Conservation (phyloP, 2,113 vertebrate species). For the Pedetes capensis region DNA sequence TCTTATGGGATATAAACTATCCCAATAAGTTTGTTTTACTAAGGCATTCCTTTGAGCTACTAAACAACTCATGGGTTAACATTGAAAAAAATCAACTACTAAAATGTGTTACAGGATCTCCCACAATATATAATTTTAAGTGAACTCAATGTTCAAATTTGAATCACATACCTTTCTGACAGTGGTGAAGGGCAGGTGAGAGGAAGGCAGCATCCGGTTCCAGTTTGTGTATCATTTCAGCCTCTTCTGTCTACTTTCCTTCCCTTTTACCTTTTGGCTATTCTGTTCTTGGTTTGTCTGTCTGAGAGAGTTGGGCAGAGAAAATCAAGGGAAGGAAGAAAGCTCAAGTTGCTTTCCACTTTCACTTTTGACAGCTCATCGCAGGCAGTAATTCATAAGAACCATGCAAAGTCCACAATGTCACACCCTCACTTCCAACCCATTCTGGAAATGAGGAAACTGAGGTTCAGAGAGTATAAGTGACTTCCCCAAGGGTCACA, state of each 20-base stretch:
- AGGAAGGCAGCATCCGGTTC: neutral
- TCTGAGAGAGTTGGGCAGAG: conserved; percentile 6
- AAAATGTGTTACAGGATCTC: conserved; percentile 51
- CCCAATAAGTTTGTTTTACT: neutral
- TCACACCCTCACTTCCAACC: neutral
- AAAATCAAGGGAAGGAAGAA: conserved; percentile 37
- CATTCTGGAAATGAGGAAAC: conserved; percentile 33
- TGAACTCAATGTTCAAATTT: conserved; percentile 67
- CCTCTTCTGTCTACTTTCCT: neutral
- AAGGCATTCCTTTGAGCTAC: conserved; percentile 4
- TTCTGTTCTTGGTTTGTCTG: conserved; percentile 38
- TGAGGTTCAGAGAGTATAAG: conserved; percentile 32
- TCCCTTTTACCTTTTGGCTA: neutral
- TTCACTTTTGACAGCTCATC: conserved; percentile 14
- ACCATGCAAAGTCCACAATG: neutral
- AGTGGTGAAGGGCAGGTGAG: neutral
- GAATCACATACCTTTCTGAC: neutral
- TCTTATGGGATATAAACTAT: neutral
- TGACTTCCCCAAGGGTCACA: neutral
- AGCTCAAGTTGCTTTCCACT: conserved; percentile 29
- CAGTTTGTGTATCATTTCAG: neutral
- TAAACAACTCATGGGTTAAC: conserved; percentile 55
- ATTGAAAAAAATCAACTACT: conserved; percentile 32
- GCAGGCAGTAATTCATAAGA: neutral
- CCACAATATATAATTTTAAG: conserved; percentile 58